Conservation (phyloP, 23 tunicate species). For the Clavelina lepadiformis region DNA sequence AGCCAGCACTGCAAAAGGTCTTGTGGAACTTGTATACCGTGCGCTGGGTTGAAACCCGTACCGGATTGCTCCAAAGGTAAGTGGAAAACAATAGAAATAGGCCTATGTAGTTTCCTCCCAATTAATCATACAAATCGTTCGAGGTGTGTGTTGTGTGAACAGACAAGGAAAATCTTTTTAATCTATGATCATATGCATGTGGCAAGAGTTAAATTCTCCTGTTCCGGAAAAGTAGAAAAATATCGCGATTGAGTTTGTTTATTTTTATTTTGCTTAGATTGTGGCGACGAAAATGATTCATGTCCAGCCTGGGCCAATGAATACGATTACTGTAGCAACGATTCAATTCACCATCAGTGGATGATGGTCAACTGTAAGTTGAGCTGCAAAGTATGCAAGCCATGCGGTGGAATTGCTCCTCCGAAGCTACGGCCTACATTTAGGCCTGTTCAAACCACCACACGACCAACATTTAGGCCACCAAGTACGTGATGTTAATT, state of each 20-base stretch:
- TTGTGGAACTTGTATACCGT: constrained; percentile 9
- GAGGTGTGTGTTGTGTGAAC: too few relatives aligned
- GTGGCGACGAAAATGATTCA: constrained; percentile 1
- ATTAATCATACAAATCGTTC: too few relatives aligned
- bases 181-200: neutral
- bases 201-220: too few relatives aligned
- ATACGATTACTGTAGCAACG: constrained; percentile 2
- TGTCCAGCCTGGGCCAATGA: constrained; percentile 3
- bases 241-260: too few relatives aligned
- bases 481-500: too few relatives aligned
- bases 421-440: too few relatives aligned
- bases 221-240: too few relatives aligned
- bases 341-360: constrained; percentile 6
- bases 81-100: too few relatives aligned
- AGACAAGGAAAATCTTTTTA: too few relatives aligned
- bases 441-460: too few relatives aligned
- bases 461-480: too few relatives aligned
- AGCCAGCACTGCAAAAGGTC: constrained; percentile 16
- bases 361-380: constrained; percentile 3
- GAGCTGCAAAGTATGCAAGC: constrained; percentile 7
- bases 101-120: too few relatives aligned
- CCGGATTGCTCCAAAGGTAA: constrained; percentile 18
- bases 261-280: constrained; percentile 10
- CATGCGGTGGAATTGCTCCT: constrained; percentile 18
- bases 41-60: constrained; percentile 8